Evolutionary conservation across 2,797 vertebrate species (phyloP).

Genomic region (Rhodeus uyekii): DNA sequence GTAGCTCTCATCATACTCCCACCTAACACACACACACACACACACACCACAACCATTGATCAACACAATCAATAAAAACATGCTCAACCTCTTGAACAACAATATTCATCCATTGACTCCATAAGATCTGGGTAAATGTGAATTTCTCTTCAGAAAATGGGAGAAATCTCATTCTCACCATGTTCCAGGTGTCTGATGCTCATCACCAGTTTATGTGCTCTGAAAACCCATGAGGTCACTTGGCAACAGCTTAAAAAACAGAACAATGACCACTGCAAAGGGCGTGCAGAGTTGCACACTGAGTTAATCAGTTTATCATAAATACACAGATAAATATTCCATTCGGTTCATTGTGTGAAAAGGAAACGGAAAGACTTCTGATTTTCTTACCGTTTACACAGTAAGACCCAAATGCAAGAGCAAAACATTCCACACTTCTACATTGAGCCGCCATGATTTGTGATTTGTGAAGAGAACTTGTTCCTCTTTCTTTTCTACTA

Average conservation of each 20-base stretch:
- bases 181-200: neutral
- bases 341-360: neutral
- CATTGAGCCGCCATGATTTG: too few relatives aligned
- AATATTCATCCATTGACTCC: neutral
- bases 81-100: neutral
- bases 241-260: neutral
- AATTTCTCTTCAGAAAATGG: neutral
- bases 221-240: neutral
- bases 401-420: neutral
- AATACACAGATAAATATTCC: neutral
- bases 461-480: too few relatives aligned
- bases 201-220: neutral
- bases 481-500: too few relatives aligned
- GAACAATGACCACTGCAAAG: neutral
- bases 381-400: neutral
- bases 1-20: conserved; percentile 98
- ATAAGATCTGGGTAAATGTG: neutral
- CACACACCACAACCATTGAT: neutral
- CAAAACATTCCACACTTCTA: neutral
- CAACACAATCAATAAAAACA: conserved; percentile 16
- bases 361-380: neutral
- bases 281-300: too few relatives aligned
- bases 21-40: conserved; percentile 72
- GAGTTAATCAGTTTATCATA: neutral
- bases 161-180: neutral